Evolutionary conservation across 2,113 vertebrate genomes (phyloP), one percentile per base, ranked within the genome.

Genomic region (Cnemophilus loriae): DNA sequence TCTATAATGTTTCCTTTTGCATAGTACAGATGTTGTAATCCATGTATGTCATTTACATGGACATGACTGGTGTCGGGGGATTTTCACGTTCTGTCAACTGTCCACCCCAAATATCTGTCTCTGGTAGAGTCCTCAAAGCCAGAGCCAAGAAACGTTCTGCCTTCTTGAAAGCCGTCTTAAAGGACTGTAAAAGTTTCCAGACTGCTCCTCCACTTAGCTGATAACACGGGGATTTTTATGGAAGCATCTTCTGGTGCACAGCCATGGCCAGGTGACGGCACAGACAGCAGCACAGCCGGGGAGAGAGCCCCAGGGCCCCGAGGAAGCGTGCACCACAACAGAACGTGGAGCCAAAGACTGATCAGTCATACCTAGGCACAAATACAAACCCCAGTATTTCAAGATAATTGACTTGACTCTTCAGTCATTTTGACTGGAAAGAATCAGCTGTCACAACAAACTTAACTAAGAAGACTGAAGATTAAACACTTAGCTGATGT

Each of bases 401-500:
- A 77, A 84, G 28, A 70, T 84, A 93, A 92, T 16, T 90, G 67
- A 73, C 63, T 39, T 70, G 63, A 86, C 35, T 95, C 63, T 70
- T 42, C 63, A 80, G 59, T 63, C n/a, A 46, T 57, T 85, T 57
- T 63, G 67, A 88, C 67, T 84, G 74, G 77, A 91, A 93, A 95
- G 49, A 94, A 89, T 87, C 74, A 87, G 61, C 75, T 90, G 70
- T 90, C 87, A 85, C 82, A 94, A 95, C 63, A 87, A 90, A 85
- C 67, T 60, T 82, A 85, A 57, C 78, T 82, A 74, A 91, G 53
- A 83, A 9, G 69, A 44, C 52, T 64, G 65, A 84, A 84, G 77
- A 87, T 81, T 68, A 87, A 94, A 56, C 26, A 55, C 32, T 47
- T 9, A 7, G 49, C 32, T 76, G 41, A 93, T 76, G 21, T 22